A percentile compares a stretch with the other conserved stretches of the same genome.
These are phyloP conservation scores for Eupsilia transversa DNA, from an alignment of 2,888 invertebrate genomes.

Conservation along the genomic window DNA sequence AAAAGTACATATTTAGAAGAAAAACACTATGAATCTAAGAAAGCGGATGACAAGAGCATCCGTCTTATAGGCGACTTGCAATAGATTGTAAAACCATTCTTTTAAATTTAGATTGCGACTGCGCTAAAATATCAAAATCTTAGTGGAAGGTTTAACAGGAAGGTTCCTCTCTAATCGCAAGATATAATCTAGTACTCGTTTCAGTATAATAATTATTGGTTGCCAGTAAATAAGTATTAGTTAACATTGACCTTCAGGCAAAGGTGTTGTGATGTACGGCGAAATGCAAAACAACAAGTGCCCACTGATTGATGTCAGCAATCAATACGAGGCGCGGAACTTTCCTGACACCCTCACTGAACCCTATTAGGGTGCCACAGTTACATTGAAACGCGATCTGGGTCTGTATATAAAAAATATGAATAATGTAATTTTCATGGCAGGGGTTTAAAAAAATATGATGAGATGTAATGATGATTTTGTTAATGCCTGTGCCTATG, in stretches of 20 bases:
- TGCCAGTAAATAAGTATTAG: background rate
- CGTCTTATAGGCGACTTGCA: too few species aligned
- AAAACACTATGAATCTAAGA: too few species aligned
- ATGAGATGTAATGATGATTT: background rate
- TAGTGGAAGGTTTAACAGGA: too few species aligned
- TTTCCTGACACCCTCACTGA: slow-evolving; percentile 45
- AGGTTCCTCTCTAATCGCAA: background rate
- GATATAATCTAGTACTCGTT: background rate
- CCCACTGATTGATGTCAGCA: slow-evolving; percentile 56
- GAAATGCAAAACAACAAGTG: slow-evolving; percentile 54
- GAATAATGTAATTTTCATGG: background rate
- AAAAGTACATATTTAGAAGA: too few species aligned
- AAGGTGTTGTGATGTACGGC: slow-evolving; percentile 51
- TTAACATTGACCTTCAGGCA: slow-evolving; percentile 32
- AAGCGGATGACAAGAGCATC: too few species aligned
- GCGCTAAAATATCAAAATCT: too few species aligned
- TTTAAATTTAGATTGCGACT: too few species aligned
- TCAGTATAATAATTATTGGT: background rate
- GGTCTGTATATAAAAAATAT: slow-evolving; percentile 3
- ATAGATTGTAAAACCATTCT: too few species aligned
- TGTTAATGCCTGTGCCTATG: too few species aligned
- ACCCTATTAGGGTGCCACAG: slow-evolving; percentile 37
- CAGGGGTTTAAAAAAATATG: background rate
- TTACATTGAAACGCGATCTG: slow-evolving; percentile 32
- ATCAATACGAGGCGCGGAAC: slow-evolving; percentile 46